Evolutionary conservation across 2,797 vertebrate species (phyloP), one percentile per base, ranked within the genome.

Genomic region (Betta splendens): DNA sequence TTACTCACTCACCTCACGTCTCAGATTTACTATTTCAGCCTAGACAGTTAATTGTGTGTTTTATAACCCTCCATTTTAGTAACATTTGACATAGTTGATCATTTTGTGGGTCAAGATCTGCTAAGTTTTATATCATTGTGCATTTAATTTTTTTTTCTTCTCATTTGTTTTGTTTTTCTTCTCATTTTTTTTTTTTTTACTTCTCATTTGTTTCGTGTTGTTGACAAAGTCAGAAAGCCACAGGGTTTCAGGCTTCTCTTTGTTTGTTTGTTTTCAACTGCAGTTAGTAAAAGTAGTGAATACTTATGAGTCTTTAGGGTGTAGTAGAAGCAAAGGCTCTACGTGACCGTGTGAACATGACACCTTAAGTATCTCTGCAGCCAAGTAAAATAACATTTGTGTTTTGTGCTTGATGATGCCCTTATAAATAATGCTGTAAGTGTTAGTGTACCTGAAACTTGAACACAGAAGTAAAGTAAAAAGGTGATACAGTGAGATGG

Each of bases 1-100:
- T 87, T 79, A 78, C 39, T 86, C 69, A 60, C 65, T 80, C 67
- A 61, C 55, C 62, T 66, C 67, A 39, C 59, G 40, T 56, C 56
- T 57, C 57, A 53, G 51, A 55, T 81, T 69, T 72, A 69, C 63
- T 31, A 16, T 53, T 59, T 18, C 22, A 48, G 37, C 22, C 7
- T 26, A 39, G 52, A 51, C 45, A 48, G 48, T 73, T 64, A 67
- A 66, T 62, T 67, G 37, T 45, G 20, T 50, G 37, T 72, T 72
- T 69, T 29, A 61, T 26, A 81, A 64, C 67, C 58, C 20, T 44
- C 45, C 26, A 22, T 64, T 31, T 31, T 29, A 31, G 38, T 22
- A 50, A 64, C 5, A 45, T 45, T 52, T 53, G 42, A 61, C 55
- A 45, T 44, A 31, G 21, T 59, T 66, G 37, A 38, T 57, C 18